Percentiles rank a stretch among this genome's conserved stretches.
phyloP scores from a whole-genome alignment of 2,113 vertebrate genomes.

The Beaufortia kweichowensis region DNA sequence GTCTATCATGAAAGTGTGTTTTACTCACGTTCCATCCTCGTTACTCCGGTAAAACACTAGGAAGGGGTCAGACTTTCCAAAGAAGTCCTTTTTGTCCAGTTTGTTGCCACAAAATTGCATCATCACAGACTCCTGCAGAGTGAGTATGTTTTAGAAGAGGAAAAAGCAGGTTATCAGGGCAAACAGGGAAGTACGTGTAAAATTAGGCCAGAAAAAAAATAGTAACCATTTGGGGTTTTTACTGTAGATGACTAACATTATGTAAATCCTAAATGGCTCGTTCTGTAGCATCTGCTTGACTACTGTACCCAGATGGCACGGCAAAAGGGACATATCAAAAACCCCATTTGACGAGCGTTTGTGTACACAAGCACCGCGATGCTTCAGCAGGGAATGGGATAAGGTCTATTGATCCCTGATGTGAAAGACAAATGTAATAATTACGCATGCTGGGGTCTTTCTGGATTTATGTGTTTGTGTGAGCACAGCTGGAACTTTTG shows the following conservation, averaged over 20 bases:
- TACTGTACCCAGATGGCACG: constrained; percentile 31
- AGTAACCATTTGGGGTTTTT: constrained; percentile 28
- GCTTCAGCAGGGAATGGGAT: constrained; percentile 27
- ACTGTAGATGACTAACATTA: constrained; percentile 24
- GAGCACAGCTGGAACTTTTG: constrained; percentile 34
- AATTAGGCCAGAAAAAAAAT: constrained; percentile 6
- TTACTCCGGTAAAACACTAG: constrained; percentile 81
- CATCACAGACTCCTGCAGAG: constrained; percentile 76
- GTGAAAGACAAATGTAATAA: constrained; percentile 36
- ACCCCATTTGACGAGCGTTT: constrained; percentile 38
- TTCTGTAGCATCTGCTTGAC: background rate
- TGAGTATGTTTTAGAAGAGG: constrained; percentile 12
- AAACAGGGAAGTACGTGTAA: background rate
- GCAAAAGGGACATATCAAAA: constrained; percentile 24
- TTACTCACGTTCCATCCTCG: constrained; percentile 79
- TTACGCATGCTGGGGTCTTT: constrained; percentile 6
- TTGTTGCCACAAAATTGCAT: constrained; percentile 84
- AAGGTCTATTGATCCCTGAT: constrained; percentile 32
- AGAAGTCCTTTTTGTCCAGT: constrained; percentile 83
- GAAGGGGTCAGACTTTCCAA: constrained; percentile 82
- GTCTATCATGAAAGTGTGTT: no score
- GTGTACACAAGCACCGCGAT: constrained; percentile 1
- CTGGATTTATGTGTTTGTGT: constrained; percentile 1
- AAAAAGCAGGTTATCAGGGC: constrained; percentile 34
- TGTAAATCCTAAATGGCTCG: constrained; percentile 35